Conservation (phyloP, 2,888 invertebrate genomes). For the Tinea trinotella region DNA sequence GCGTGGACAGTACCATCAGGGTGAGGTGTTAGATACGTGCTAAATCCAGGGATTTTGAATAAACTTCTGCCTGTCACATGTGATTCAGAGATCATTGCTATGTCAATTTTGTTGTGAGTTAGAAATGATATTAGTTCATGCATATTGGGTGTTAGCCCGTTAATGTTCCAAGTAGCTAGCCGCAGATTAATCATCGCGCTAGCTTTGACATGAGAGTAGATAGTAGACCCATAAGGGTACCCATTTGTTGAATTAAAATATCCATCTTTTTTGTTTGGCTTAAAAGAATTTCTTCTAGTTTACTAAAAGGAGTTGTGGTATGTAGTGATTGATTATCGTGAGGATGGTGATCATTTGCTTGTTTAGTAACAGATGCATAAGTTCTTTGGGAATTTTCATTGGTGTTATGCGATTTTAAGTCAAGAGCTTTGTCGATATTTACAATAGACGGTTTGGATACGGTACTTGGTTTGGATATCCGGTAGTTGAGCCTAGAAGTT, state of each 20-base stretch:
- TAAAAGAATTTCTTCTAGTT: constrained; percentile 19
- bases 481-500: neutral
- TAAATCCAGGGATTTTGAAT: constrained; percentile 20
- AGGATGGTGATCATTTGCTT: too few species aligned
- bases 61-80: constrained; percentile 24
- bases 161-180: constrained; percentile 26
- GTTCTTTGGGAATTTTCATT: too few species aligned
- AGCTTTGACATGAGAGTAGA: constrained; percentile 16
- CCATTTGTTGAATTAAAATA: constrained; percentile 24
- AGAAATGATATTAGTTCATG: constrained; percentile 23
- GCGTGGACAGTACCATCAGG: constrained; percentile 26
- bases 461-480: neutral
- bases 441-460: neutral
- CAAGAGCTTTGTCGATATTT: too few species aligned
- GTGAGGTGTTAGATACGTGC: constrained; percentile 21
- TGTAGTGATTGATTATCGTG: too few species aligned
- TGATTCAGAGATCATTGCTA: constrained; percentile 25
- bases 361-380: too few species aligned
- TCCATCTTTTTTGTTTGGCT: constrained; percentile 23
- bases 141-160: constrained; percentile 24
- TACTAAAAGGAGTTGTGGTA: neutral
- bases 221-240: constrained; percentile 12
- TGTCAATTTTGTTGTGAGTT: constrained; percentile 20
- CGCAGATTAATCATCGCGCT: neutral
- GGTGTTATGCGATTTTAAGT: too few species aligned